A percentile compares a stretch with the other conserved stretches of the same genome.
phyloP scores from a whole-genome alignment of 2,888 invertebrate genomes.

The Sinodicranocentrus sp. region DNA sequence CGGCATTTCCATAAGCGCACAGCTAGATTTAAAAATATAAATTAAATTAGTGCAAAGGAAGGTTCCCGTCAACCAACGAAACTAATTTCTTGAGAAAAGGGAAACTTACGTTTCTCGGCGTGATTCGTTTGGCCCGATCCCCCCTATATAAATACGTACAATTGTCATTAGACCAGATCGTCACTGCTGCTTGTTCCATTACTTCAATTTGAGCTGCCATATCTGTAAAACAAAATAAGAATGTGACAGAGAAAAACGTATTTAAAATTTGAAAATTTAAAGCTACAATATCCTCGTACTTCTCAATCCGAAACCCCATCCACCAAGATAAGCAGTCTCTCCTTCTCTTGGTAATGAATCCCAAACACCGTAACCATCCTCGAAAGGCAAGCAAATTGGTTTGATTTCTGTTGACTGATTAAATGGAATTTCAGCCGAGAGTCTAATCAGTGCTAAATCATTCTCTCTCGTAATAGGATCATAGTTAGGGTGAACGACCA shows the following conservation, averaged over 20 bases:
- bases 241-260: too few relatives aligned
- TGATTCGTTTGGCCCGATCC: conserved; percentile 47
- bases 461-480: conserved; percentile 62
- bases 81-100: too few relatives aligned
- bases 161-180: conserved; percentile 67
- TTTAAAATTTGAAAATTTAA: too few relatives aligned
- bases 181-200: conserved; percentile 63
- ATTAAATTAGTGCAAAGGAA: too few relatives aligned
- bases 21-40: conserved; percentile 42
- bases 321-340: conserved; percentile 64
- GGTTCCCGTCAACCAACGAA: too few relatives aligned
- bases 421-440: conserved; percentile 54
- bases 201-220: conserved; percentile 56
- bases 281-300: too few relatives aligned
- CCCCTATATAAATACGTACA: conserved; percentile 62
- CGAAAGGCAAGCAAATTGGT: conserved; percentile 72
- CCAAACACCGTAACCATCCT: conserved; percentile 71
- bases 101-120: conserved; percentile 51
- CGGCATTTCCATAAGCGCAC: conserved; percentile 62
- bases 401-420: conserved; percentile 58
- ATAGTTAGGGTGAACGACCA: conserved; percentile 69
- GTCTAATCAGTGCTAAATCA: conserved; percentile 73
- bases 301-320: conserved; percentile 68
- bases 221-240: conserved; percentile 18
- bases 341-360: conserved; percentile 63